phyloP scores from a whole-genome alignment of 2,888 invertebrate species.

The Adela reaumurella region DNA sequence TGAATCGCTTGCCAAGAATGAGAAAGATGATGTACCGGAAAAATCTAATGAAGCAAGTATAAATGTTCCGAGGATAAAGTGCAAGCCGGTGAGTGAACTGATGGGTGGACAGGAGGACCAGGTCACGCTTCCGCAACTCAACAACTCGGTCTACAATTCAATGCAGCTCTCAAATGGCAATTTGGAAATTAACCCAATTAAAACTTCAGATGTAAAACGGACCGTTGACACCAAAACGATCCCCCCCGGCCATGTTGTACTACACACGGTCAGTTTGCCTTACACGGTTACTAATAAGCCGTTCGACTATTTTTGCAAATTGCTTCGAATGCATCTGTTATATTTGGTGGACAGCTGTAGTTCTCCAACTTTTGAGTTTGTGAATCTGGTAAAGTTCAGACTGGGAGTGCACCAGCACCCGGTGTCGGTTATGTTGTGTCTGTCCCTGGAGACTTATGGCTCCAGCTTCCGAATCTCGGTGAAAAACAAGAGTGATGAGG shows the following conservation, averaged over 20 bases:
- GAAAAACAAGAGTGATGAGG: background rate
- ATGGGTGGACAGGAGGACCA: background rate
- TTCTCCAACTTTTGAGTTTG: background rate
- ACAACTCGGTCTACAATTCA: too few relatives aligned
- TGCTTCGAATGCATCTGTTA: background rate
- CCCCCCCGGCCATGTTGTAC: background rate
- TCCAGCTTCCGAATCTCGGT: background rate
- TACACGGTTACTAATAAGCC: background rate
- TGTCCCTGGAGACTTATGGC: background rate
- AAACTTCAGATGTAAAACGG: too few relatives aligned
- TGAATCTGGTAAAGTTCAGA: background rate
- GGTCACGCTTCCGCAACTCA: too few relatives aligned
- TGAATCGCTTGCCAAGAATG: background rate
- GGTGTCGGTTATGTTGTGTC: background rate
- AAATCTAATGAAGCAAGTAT: background rate
- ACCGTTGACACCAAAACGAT: background rate
- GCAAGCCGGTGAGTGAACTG: background rate
- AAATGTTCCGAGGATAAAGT: background rate
- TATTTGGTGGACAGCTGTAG: background rate
- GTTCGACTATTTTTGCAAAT: background rate
- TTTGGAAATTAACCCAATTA: too few relatives aligned
- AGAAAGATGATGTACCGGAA: too few relatives aligned
- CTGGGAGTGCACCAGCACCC: background rate
- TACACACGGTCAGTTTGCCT: background rate
- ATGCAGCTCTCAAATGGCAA: too few relatives aligned